Evolutionary conservation across 2,797 vertebrate genomes (phyloP), one percentile per base, ranked within the genome.

Genomic region (Diglossa cyanea): DNA sequence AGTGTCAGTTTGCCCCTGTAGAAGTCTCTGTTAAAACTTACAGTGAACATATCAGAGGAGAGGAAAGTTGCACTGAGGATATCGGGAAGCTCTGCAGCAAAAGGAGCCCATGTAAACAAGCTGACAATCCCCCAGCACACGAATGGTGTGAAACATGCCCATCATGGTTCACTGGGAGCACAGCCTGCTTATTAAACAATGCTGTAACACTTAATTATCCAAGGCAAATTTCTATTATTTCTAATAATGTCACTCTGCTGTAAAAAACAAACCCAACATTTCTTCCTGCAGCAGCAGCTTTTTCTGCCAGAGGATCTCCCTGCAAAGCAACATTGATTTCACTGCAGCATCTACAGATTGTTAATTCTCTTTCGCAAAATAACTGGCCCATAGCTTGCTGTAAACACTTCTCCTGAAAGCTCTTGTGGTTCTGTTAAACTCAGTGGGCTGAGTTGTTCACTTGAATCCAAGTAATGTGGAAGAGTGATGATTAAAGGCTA

Each of bases 51-150:
- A 72, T 4, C 60, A 62, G 72, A 90, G 67, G 71, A 89, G 47
- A 31, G 33, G 28, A 94, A 88, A 58, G 70, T 93, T 97, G 93
- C 94, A 93, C 19, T 37, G 86, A 61, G 78, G 78, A 25, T 77
- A 65, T 42, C 8, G 6, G 51, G 57, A 57, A 88, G 75, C 95
- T 97, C 85, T 97, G 97, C 98, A 97, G 97, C 96, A 98, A 94
- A 97, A 86, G 30, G 89, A 75, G 21, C 35, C 74, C 94, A 62
- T n/a, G 96, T 97, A 97, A 98, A 98, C 97, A 98, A 96, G 96
- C 94, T 76, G 55, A 78, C 80, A 88, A 31, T 25, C 53, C 53
- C 76, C 66, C 55, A 85, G 93, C 35, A 95, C 81, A 82, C 0
- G 5, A 86, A 62, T 40, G 62, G 35, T 42, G 72, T 79, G 75